These are phyloP conservation scores for Pogonomyrmex californicus DNA, from an alignment of 1,140 invertebrate genomes.

Conservation along the genomic window DNA sequence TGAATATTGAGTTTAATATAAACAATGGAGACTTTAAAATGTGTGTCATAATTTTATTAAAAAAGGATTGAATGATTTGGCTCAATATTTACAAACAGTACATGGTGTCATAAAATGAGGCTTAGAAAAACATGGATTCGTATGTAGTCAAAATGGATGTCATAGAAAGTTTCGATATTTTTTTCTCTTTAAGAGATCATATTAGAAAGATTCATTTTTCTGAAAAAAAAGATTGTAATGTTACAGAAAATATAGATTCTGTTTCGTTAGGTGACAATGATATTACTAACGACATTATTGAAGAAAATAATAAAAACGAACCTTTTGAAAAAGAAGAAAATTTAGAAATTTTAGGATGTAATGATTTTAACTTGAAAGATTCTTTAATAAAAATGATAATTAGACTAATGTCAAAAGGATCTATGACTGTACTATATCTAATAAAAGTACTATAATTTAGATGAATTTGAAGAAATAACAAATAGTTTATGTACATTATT, in stretches of 20 bases:
- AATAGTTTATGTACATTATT: not conserved
- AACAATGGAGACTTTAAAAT: constrained; percentile 20
- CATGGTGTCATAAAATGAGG: not conserved
- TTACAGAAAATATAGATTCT: not conserved
- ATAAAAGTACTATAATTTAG: not conserved
- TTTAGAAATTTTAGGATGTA: not conserved
- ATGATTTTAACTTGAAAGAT: constrained; percentile 13
- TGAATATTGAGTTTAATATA: not conserved
- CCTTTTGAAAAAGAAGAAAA: not conserved
- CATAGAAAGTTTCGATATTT: constrained; percentile 2
- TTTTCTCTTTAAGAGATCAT: constrained; percentile 21
- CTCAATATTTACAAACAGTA: not conserved
- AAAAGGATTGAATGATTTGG: not conserved
- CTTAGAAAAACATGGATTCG: constrained; percentile 10
- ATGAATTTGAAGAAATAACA: constrained; percentile 17
- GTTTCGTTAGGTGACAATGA: not conserved
- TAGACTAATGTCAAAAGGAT: constrained; percentile 1
- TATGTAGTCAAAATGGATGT: constrained; percentile 11
- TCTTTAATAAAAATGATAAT: constrained; percentile 20
- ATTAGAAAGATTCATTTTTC: constrained; percentile 6
- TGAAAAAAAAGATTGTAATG: not conserved
- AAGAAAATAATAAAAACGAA: too few species aligned
- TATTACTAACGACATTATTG: not conserved
- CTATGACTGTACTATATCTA: not conserved
- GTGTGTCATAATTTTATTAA: constrained; percentile 16